Evolutionary conservation across 2,888 invertebrate genomes (phyloP).

Genomic region (Nemotelus nigrinus): DNA sequence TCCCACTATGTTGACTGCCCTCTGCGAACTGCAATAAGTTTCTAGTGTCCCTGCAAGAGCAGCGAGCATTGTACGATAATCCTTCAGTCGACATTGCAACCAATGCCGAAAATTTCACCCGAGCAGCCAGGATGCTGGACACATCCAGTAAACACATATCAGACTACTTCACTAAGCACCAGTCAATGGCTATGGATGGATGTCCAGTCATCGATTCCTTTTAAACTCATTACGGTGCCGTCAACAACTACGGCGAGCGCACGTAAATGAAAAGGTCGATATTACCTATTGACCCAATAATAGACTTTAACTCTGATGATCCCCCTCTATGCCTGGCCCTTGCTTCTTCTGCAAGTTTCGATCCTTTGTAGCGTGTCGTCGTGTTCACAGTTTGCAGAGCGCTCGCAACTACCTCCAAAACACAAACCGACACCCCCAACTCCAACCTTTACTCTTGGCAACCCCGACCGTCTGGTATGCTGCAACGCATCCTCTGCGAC

Average conservation of each 20-base stretch:
- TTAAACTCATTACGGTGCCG: slow-evolving; percentile 27
- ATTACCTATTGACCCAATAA: slow-evolving; percentile 44
- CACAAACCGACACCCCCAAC: neutral
- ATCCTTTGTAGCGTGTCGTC: neutral
- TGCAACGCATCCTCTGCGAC: slow-evolving; percentile 29
- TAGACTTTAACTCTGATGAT: slow-evolving; percentile 19
- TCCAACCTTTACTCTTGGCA: neutral
- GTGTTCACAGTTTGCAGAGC: too few relatives aligned
- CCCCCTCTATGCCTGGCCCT: neutral
- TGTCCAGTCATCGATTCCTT: slow-evolving; percentile 13
- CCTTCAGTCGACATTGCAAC: slow-evolving; percentile 31
- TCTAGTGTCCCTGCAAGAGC: neutral
- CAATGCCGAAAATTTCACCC: neutral
- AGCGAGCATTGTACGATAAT: slow-evolving; percentile 31
- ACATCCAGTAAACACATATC: too few relatives aligned
- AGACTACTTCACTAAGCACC: too few relatives aligned
- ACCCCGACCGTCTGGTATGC: slow-evolving; percentile 1
- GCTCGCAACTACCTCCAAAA: neutral
- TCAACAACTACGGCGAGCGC: neutral
- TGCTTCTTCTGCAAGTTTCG: neutral
- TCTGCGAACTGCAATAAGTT: slow-evolving; percentile 28
- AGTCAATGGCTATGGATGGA: neutral
- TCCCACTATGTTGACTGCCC: slow-evolving; percentile 1
- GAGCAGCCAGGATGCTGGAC: too few relatives aligned
- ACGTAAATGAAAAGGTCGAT: slow-evolving; percentile 39